Conservation (phyloP, 2,888 invertebrate species). For the Xanthia icteritia region DNA sequence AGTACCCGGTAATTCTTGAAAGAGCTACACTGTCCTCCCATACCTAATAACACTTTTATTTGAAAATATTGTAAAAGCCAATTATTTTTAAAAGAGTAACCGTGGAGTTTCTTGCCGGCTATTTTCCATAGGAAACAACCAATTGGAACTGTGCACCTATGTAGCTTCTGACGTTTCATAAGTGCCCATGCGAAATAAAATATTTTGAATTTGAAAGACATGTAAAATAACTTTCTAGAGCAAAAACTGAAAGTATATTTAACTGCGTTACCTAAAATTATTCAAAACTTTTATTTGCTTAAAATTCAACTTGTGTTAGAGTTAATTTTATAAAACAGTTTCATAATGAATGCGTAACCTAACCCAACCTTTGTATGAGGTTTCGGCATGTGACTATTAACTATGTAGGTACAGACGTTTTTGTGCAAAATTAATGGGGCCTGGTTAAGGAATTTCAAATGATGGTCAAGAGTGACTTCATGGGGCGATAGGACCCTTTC, state of each 20-base stretch:
- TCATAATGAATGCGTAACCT: constrained; percentile 38
- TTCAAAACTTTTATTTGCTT: neutral
- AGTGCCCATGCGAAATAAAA: no score
- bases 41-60: no score
- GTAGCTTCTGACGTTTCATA: no score
- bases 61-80: no score
- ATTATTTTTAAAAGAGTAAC: no score
- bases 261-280: neutral
- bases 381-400: constrained; percentile 66
- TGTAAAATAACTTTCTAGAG: neutral
- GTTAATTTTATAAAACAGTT: constrained; percentile 51
- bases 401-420: constrained; percentile 67
- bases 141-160: no score
- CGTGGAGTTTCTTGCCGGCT: no score
- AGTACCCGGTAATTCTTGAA: no score
- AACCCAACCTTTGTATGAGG: constrained; percentile 39
- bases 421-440: constrained; percentile 71
- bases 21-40: no score
- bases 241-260: neutral
- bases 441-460: constrained; percentile 78
- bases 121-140: no score
- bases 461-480: constrained; percentile 62
- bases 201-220: no score
- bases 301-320: constrained; percentile 30
- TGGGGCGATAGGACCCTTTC: neutral